Base-by-base conservation (phyloP, 2,797 vertebrate genomes). In the Synaphobranchus kaupii region DNA sequence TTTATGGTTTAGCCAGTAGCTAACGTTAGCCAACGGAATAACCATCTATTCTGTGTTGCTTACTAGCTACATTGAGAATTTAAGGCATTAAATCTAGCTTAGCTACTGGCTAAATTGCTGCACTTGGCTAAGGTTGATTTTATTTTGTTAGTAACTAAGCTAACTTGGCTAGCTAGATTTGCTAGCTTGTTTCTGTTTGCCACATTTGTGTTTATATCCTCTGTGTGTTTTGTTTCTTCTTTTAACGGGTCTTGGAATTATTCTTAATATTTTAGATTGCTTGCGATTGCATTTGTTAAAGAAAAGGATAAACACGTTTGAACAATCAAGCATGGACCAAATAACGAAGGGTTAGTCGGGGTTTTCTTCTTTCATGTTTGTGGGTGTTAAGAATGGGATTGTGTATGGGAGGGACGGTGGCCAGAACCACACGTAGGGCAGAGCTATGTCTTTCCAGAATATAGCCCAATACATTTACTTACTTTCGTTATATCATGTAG, bases 231-330 rank as follows among this genome's bases (percentile, higher is more conserved):
- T 58, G 84, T 93, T 90, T 39, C 15, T 34, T 17, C 60, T 86
- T 84, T 89, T 90, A 91, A 91, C 88, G 87, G 87, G 87, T 90
- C 48, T 90, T 92, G 85, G 87, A 89, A 89, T 91, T 92, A 90
- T 91, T 91, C 78, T 89, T 39, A 90, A 90, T 89, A 91, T 92
- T 93, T 92, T 92, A 93, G 90, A 92, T 92, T 85, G 89, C 63
- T 89, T 91, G 87, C 84, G 87, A 86, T 91, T 90, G 85, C 86
- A 88, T 91, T 89, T 91, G 89, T 91, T 91, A 91, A 90, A 89
- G 90, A 90, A 90, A 93, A 91, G 91, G 90, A 93, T 90, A 84
- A 86, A 90, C 91, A 90, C 86, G 56, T 92, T 89, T 89, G 92
- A 89, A 89, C 93, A 88, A 89, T 91, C 87, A 90, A 92, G 89